Evolutionary conservation across 2,113 vertebrate species (phyloP), one percentile per base, ranked within the genome.

Genomic region (Monopterus albus): DNA sequence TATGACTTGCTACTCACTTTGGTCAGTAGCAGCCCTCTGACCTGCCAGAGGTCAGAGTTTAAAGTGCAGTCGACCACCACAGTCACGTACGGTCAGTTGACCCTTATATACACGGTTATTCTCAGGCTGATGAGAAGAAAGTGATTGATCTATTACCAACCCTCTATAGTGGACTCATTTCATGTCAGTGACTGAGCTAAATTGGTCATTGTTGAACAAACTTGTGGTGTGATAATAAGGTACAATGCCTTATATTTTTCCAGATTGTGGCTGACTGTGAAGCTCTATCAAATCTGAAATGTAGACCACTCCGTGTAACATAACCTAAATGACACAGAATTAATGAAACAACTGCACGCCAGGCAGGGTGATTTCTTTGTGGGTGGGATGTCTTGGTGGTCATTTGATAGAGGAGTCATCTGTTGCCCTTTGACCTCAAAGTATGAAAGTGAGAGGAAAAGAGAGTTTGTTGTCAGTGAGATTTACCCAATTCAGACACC

Each of bases 11-110:
- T 69, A 36, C 21, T 21, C 78, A 35, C 43, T 53, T 47, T 49
- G 57, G 83, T 75, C 75, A 86, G 75, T 56, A 78, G 74, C 78
- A 56, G 61, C 61, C 65, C 58, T 50, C 26, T 7, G 40, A 42
- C 56, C 78, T 31, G 39, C 58, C 39, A 42, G 25, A 74, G 88
- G 88, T 88, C 85, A 88, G 40, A 84, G 88, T 39, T 88, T 83
- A 86, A 59, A 84, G 82, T 78, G 62, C 84, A 77, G 81, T 85
- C 78, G 83, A 61, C 73, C 49, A 66, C 40, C 68, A 36, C 63
- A 61, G 80, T 88, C 83, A 59, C 50, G 53, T 73, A 29, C 56
- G 61, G 76, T 78, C 82, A 68, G 80, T 60, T 75, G 62, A 83
- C 73, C 76, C 69, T 57, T 11, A 21, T 25, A n/a, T 67, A 65